Evolutionary conservation across 2,888 invertebrate genomes (phyloP).

Genomic region (Melanostoma mellinum): DNA sequence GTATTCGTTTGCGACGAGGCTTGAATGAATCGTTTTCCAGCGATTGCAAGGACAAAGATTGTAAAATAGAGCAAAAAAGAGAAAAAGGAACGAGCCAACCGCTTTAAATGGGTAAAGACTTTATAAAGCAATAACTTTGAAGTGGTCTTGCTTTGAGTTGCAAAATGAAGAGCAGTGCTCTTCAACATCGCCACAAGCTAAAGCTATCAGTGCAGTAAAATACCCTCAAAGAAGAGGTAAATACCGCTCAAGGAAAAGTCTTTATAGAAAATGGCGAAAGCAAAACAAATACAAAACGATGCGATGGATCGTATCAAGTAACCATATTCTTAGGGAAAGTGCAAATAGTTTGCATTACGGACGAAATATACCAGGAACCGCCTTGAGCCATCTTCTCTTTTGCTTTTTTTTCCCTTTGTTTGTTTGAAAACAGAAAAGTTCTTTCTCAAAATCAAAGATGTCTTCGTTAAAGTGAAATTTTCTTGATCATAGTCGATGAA

Average conservation of each 20-base stretch:
- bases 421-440: no score
- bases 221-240: slow-evolving; percentile 23
- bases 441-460: no score
- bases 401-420: no score
- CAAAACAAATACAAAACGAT: slow-evolving; percentile 24
- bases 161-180: slow-evolving; percentile 47
- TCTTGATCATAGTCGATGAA: no score
- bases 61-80: background rate
- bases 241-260: slow-evolving; percentile 32
- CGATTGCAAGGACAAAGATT: slow-evolving; percentile 20
- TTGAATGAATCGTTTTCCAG: slow-evolving; percentile 18
- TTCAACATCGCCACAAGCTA: slow-evolving; percentile 10
- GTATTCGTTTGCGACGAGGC: slow-evolving; percentile 19
- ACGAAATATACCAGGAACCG: background rate
- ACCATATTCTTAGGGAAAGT: background rate
- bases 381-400: no score
- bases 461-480: no score
- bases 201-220: slow-evolving; percentile 21
- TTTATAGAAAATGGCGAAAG: background rate
- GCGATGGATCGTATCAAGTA: slow-evolving; percentile 11
- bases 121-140: slow-evolving; percentile 53
- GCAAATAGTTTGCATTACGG: background rate
- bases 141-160: slow-evolving; percentile 42
- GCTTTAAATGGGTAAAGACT: slow-evolving; percentile 1
- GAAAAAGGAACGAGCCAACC: background rate